Conservation (phyloP, 2,113 vertebrate species). For the Brachyhypopomus gauderio region DNA sequence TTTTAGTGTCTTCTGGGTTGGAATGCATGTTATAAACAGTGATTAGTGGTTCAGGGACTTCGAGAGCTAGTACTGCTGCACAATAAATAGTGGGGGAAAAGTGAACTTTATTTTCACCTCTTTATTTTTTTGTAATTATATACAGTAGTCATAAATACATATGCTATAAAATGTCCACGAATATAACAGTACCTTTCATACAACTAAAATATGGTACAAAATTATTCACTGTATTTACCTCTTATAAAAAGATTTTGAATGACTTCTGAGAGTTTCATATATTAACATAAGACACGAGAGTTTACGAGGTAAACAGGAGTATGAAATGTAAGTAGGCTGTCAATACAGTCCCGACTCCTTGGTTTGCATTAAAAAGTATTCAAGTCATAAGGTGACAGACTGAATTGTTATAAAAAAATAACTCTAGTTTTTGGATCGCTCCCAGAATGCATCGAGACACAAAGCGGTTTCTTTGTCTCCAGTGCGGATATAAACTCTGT, state of each 20-base stretch:
- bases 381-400: background rate
- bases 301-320: slow-evolving; percentile 36
- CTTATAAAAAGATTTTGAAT: background rate
- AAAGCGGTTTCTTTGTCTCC: background rate
- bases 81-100: slow-evolving; percentile 63
- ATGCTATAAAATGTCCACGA: slow-evolving; percentile 74
- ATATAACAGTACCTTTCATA: slow-evolving; percentile 77
- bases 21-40: slow-evolving; percentile 75
- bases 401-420: background rate
- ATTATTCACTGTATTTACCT: background rate
- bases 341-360: background rate
- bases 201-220: slow-evolving; percentile 70
- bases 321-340: background rate
- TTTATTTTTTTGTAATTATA: slow-evolving; percentile 77
- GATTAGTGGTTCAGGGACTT: slow-evolving; percentile 72
- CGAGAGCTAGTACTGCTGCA: slow-evolving; percentile 58
- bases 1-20: slow-evolving; percentile 74
- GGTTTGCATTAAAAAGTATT: background rate
- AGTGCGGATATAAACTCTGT: slow-evolving; percentile 1
- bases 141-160: slow-evolving; percentile 80
- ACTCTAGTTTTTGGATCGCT: background rate
- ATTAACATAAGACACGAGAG: slow-evolving; percentile 38
- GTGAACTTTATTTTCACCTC: slow-evolving; percentile 65
- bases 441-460: slow-evolving; percentile 2
- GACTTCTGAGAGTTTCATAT: too few relatives aligned